Evolutionary conservation across 1,140 invertebrate species (phyloP), one percentile per base, ranked within the genome.

Genomic region (Neodiprion fabricii): DNA sequence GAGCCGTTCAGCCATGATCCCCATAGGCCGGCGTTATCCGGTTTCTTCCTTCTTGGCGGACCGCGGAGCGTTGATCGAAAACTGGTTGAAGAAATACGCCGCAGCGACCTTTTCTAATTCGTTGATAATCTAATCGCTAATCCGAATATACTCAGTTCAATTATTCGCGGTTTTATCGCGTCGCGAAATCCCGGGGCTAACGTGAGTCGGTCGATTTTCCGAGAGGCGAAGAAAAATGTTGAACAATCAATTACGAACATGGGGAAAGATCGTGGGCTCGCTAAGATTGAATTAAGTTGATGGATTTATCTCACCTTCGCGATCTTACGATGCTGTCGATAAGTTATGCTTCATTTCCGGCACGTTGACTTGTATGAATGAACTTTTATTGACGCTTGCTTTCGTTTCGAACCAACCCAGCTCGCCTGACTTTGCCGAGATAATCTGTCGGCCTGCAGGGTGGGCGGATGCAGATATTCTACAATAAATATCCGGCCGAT

Each of bases 401-500:
- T 61, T 61, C n/a, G n/a, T 61, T 61, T 17, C 11, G n/a, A 8
- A 7, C 53, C 8, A 61, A 61, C 53, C 28, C 28, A 40, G 11
- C 67, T 77, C 71, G 77, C 47, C 77, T 66, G 77, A 74, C 69
- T 66, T 75, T 61, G 69, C n/a, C 67, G 69, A 23, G 71, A 72
- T 73, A 40, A 67, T 65, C 65, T 61, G 53, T 53, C 53, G 53
- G 9, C 8, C 53, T 61, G 11, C 47, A 66, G 69, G 50, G 50
- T 28, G 40, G 66, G 70, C 66, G 70, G 72, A 82, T 79, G 81
- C 73, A 76, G 73, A 76, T 82, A 81, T 83, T 82, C 83, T 83
- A 83, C 82, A 81, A 84, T 83, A 84, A 84, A 84, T 84, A 84
- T 84, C 81, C 81, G 82, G 78, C 80, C 80, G 83, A 84, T 84